Evolutionary conservation across 2,797 vertebrate species (phyloP), one percentile per base, ranked within the genome.

Genomic region (Acanthurus lineatus): DNA sequence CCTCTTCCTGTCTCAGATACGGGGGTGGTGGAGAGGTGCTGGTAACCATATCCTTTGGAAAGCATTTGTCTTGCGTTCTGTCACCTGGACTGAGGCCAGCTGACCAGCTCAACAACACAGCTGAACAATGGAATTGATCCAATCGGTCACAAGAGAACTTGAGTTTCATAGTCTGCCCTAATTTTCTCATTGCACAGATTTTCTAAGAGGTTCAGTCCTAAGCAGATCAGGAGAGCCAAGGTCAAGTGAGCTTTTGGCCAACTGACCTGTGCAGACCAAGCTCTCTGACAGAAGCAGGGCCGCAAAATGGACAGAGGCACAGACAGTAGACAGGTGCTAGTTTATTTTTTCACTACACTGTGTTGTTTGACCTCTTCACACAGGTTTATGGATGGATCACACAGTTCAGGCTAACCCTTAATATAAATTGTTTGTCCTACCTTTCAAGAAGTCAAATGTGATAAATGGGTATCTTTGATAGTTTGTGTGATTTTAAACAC

Each of bases 1-100:
- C 90, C 91, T 89, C 82, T 92, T 91, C 91, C 86, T 89, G 84
- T 82, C 73, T 81, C 71, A 11, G 38, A 73, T 63, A 62, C 38
- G n/a, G 67, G 54, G 71, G 58, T 44, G 65, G 66, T 9, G 62
- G 53, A 4, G 52, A 42, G 45, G 76, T 54, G 59, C 28, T 61
- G 76, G 72, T 38, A 54, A 49, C 67, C 63, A 79, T 74, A 88
- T 90, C 81, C 84, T 91, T 86, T 72, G 86, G 84, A 65, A 91
- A 84, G 71, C 60, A 10, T 86, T 86, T 87, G 74, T 88, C 78
- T 74, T 77, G 83, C n/a, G 65, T 76, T 70, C 45, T 66, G 77
- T 89, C 81, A 69, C 67, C 79, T 91, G 88, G 83, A 87, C 25
- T 6, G 12, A 40, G 49, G 82, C 85, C 89, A 89, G 72, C 66